These are phyloP conservation scores for Turritopsis dohrnii DNA, from an alignment of 30 jellyfish, hydroid and myxozoan genomes.

Conservation along the genomic window DNA sequence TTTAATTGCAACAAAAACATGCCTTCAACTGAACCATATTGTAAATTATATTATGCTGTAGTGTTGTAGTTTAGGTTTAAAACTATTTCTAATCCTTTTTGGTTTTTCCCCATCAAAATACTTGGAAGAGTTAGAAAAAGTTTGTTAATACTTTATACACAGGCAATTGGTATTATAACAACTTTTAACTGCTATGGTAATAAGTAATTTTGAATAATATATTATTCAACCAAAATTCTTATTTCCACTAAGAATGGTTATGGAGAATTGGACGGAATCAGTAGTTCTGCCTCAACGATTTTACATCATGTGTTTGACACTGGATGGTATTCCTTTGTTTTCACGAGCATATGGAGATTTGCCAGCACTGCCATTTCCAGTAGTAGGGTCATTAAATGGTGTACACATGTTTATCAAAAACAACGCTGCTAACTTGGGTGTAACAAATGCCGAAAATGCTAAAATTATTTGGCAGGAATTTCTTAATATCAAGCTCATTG, in stretches of 20 bases:
- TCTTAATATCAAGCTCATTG: slow-evolving; percentile 55
- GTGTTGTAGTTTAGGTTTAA: no score
- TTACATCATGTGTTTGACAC: slow-evolving; percentile 56
- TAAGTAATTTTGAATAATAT: no score
- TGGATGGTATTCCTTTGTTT: slow-evolving; percentile 90
- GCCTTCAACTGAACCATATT: no score
- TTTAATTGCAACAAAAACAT: no score
- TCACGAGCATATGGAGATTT: slow-evolving; percentile 47
- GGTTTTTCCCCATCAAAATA: no score
- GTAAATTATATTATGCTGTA: no score
- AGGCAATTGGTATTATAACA: no score
- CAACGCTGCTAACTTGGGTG: slow-evolving; percentile 59
- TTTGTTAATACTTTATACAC: no score
- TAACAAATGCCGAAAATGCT: slow-evolving; percentile 73
- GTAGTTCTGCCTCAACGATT: neutral
- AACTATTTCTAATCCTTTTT: no score
- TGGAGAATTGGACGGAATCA: slow-evolving; percentile 3
- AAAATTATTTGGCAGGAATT: slow-evolving; percentile 77
- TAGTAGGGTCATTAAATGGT: slow-evolving; percentile 96
- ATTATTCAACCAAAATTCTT: no score
- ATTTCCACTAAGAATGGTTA: slow-evolving; percentile 21
- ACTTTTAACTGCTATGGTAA: no score
- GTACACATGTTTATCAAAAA: slow-evolving; percentile 87
- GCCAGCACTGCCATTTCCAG: slow-evolving; percentile 80
- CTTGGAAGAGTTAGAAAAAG: no score